These are phyloP conservation scores for Cirrhinus molitorella DNA, from an alignment of 2,797 vertebrate genomes.

Conservation along the genomic window DNA sequence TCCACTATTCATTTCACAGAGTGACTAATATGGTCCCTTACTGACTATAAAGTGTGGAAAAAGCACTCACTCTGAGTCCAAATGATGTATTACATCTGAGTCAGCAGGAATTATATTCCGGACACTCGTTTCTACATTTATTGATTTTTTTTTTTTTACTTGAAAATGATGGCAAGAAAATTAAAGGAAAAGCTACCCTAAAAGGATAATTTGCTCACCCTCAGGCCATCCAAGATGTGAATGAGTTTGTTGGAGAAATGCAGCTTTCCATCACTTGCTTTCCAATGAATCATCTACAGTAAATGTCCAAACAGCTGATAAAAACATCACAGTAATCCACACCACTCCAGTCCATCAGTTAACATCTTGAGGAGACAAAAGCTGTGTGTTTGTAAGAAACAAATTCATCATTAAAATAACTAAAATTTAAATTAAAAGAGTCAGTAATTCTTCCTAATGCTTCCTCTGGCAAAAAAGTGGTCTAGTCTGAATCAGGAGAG, in stretches of 20 bases:
- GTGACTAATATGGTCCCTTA: constrained; percentile 7
- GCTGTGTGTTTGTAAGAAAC: too few species aligned
- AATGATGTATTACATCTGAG: background rate
- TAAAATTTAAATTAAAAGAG: too few species aligned
- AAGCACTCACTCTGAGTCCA: background rate
- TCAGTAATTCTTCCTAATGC: too few species aligned
- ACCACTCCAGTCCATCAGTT: too few species aligned
- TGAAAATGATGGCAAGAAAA: background rate
- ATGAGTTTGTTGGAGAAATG: too few species aligned
- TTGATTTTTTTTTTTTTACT: background rate
- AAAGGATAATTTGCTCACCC: too few species aligned
- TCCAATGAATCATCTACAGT: background rate
- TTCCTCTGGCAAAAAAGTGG: too few species aligned
- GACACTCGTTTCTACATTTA: background rate
- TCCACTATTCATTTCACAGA: constrained; percentile 6
- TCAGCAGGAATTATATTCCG: background rate
- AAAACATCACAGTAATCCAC: background rate
- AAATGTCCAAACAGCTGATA: background rate
- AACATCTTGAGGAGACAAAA: too few species aligned
- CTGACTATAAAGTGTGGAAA: background rate
- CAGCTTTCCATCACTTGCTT: background rate
- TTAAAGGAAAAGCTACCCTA: background rate
- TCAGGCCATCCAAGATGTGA: too few species aligned
- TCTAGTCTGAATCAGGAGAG: too few species aligned
- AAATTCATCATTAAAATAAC: too few species aligned